These are phyloP conservation scores for Leucophora obtusa DNA, from an alignment of 2,888 invertebrate species.

Conservation along the genomic window DNA sequence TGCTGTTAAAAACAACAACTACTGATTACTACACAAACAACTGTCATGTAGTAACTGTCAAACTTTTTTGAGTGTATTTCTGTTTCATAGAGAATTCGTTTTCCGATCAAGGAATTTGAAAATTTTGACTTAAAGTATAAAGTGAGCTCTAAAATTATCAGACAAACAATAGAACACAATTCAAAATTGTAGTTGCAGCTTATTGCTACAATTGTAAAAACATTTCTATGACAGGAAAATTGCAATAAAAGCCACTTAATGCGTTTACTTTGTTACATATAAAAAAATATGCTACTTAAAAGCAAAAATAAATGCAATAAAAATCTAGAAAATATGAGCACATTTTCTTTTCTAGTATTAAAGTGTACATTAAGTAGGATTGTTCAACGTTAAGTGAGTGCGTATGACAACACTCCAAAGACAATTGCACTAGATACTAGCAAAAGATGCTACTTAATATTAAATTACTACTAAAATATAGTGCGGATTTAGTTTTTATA, in stretches of 20 bases:
- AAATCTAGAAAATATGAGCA: slow-evolving; percentile 27
- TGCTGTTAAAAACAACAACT: no score
- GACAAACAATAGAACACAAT: no score
- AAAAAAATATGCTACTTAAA: not conserved
- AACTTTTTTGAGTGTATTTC: no score
- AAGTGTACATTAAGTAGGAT: slow-evolving; percentile 5
- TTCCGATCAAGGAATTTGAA: no score
- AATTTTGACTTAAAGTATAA: not conserved
- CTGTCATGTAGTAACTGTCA: no score
- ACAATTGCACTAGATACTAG: not conserved
- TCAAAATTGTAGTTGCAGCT: not conserved
- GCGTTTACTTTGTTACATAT: not conserved
- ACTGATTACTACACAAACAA: no score
- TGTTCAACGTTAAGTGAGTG: not conserved
- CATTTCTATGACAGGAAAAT: not conserved
- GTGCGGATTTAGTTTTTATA: not conserved
- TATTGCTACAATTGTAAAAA: not conserved
- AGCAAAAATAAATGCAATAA: slow-evolving; percentile 13
- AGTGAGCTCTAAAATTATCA: not conserved
- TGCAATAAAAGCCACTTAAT: slow-evolving; percentile 9
- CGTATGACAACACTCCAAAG: slow-evolving; percentile 7
- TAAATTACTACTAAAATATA: slow-evolving; percentile 4
- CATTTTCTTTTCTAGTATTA: not conserved
- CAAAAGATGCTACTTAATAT: not conserved
- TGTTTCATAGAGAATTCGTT: no score